Base-by-base conservation (phyloP, 2,113 vertebrate genomes). In the Lipophrys pholis region DNA sequence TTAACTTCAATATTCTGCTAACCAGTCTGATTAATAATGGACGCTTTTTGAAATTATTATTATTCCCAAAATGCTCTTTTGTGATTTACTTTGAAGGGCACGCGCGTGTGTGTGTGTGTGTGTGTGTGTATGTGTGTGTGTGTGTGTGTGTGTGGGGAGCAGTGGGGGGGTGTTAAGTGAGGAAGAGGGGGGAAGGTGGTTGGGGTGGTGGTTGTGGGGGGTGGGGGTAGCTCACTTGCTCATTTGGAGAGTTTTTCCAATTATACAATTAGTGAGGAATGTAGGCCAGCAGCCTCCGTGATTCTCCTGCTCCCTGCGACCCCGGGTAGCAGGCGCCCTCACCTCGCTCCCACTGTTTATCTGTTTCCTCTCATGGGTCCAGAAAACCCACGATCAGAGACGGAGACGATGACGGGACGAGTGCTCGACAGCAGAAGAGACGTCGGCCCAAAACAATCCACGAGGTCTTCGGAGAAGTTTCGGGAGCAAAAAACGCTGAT, bases 201-300 rank as follows among this genome's bases (percentile, higher is more conserved):
- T 60, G 17, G 69, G 10, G 54, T 75, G 75, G 80, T n/a, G n/a
- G n/a, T n/a, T n/a, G n/a, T n/a, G n/a, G n/a, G 17, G 69, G n/a
- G n/a, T n/a, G n/a, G 39, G 57, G 87, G 90, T 74, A 76, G 77
- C 66, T 80, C 73, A 90, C 87, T 89, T 88, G 93, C 93, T 94
- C 92, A 92, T 93, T 94, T 94, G 89, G 86, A 92, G 92, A 93
- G 93, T 91, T 94, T 92, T 93, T 92, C 90, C 93, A 94, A 94
- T 95, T 95, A 94, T 91, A 93, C 94, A 94, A 94, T 93, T 94
- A 95, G 92, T 88, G 57, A 91, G 92, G 94, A 95, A 94, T 94
- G 94, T 95, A 95, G 93, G 94, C 87, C 94, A 94, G 84, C 82
- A 89, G 93, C 90, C 84, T 88, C 53, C 52, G 84, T 88, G 91